phyloP scores from a whole-genome alignment of 2,113 vertebrate species.

The Gopherus flavomarginatus region DNA sequence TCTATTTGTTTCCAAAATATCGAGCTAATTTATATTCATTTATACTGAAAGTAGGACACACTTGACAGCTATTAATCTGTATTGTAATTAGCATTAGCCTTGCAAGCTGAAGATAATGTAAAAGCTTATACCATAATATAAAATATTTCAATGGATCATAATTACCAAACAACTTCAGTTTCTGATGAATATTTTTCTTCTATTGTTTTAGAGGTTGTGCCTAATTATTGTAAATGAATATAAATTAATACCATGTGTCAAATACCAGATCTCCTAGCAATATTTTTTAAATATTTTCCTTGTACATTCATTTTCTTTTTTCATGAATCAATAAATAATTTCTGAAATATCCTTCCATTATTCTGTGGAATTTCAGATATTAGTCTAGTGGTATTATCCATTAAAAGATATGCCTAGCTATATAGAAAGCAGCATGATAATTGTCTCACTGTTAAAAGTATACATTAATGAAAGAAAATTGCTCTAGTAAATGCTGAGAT shows the following conservation, averaged over 20 bases:
- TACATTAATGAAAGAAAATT: neutral
- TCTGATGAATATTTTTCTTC: conserved; percentile 64
- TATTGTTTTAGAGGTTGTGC: conserved; percentile 47
- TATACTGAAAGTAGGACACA: conserved; percentile 54
- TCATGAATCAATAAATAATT: neutral
- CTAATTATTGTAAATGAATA: conserved; percentile 59
- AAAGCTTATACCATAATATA: conserved; percentile 65
- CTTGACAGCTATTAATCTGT: conserved; percentile 68
- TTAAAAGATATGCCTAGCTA: neutral
- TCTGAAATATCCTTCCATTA: neutral
- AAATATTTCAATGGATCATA: conserved; percentile 56
- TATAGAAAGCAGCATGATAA: neutral
- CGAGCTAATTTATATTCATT: conserved; percentile 69
- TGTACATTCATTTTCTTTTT: neutral
- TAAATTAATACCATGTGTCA: neutral
- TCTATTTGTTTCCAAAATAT: conserved; percentile 66
- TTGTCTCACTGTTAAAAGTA: neutral
- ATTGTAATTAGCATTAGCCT: conserved; percentile 69
- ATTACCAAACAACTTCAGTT: conserved; percentile 61
- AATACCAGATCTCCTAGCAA: neutral
- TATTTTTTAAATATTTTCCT: conserved; percentile 23
- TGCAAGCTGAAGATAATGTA: conserved; percentile 67
- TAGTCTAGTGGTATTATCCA: neutral
- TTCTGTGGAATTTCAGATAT: neutral
- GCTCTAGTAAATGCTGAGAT: neutral